Evolutionary conservation across 2,113 vertebrate species (phyloP).

Genomic region (Rhinogobius similis): DNA sequence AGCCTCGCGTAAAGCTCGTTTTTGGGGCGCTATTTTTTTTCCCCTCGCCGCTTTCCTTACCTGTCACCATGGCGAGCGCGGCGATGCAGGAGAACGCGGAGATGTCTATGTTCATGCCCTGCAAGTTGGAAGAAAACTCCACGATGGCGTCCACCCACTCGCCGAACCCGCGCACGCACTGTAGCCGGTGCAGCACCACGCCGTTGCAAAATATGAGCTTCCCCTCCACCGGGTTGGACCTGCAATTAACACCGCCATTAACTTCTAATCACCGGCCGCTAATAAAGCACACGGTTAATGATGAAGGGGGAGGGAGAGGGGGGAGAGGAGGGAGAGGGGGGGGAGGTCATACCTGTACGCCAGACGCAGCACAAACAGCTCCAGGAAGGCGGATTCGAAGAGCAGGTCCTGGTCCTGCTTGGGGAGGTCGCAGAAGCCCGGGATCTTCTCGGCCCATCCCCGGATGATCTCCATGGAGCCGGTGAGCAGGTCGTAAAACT

Average conservation of each 20-base stretch:
- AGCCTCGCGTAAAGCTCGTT: neutral
- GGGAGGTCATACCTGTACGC: slow-evolving; percentile 87
- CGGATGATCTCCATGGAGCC: slow-evolving; percentile 99
- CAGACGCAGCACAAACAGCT: slow-evolving; percentile 95
- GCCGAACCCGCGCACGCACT: slow-evolving; percentile 97
- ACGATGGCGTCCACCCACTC: slow-evolving; percentile 99
- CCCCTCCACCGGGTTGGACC: slow-evolving; percentile 98
- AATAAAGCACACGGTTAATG: slow-evolving; percentile 84
- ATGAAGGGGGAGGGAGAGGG: slow-evolving; percentile 62
- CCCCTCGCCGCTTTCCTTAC: slow-evolving; percentile 67
- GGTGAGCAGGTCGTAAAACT: slow-evolving; percentile 98
- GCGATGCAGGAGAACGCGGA: slow-evolving; percentile 99
- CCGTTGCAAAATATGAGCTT: slow-evolving; percentile 99
- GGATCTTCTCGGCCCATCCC: slow-evolving; percentile 97
- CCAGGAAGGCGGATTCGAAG: slow-evolving; percentile 97
- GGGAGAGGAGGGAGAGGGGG: slow-evolving; percentile 51
- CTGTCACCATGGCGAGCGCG: slow-evolving; percentile 98
- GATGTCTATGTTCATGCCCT: slow-evolving; percentile 98
- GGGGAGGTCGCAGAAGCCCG: slow-evolving; percentile 89
- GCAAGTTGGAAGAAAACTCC: slow-evolving; percentile 97
- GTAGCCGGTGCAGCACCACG: slow-evolving; percentile 95
- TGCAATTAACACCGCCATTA: slow-evolving; percentile 84
- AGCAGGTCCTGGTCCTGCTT: slow-evolving; percentile 96
- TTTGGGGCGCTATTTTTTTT: too few species aligned
- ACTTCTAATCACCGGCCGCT: slow-evolving; percentile 85